Conservation (phyloP, 2,888 invertebrate genomes). For the Andrena bicolor region DNA sequence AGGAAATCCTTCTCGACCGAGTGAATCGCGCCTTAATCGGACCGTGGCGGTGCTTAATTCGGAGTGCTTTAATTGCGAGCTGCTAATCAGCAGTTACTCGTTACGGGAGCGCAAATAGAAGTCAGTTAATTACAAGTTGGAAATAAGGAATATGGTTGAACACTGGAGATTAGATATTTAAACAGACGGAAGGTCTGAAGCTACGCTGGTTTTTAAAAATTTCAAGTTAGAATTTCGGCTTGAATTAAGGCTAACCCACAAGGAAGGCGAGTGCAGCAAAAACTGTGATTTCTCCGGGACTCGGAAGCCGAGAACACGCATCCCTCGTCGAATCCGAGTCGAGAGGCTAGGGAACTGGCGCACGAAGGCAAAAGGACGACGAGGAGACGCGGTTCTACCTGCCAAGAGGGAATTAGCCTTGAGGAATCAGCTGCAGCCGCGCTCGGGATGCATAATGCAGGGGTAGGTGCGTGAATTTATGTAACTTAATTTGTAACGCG, state of each 20-base stretch:
- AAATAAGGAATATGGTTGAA: not conserved
- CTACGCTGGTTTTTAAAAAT: too few relatives aligned
- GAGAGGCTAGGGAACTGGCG: conserved; percentile 10
- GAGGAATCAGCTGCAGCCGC: conserved; percentile 49
- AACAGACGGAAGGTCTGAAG: too few relatives aligned
- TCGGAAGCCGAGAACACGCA: too few relatives aligned
- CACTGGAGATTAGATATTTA: too few relatives aligned
- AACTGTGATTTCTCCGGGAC: conserved; percentile 20
- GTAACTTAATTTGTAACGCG: conserved; percentile 73
- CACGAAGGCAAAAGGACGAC: conserved; percentile 11
- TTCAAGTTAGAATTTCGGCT: not conserved
- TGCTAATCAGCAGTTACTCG: too few relatives aligned
- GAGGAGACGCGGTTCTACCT: conserved; percentile 1
- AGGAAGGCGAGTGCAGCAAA: conserved; percentile 8
- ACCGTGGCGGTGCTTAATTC: not conserved
- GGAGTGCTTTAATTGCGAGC: not conserved
- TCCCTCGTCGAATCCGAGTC: not conserved
- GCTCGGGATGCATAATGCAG: conserved; percentile 57
- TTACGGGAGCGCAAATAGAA: not conserved
- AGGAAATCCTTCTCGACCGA: not conserved
- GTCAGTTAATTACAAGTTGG: not conserved
- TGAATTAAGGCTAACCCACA: not conserved
- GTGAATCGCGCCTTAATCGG: conserved; percentile 1
- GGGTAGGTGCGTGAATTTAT: conserved; percentile 67
- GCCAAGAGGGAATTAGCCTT: conserved; percentile 61